phyloP scores from a whole-genome alignment of 2,797 vertebrate genomes.

The Phoeniculus purpureus region DNA sequence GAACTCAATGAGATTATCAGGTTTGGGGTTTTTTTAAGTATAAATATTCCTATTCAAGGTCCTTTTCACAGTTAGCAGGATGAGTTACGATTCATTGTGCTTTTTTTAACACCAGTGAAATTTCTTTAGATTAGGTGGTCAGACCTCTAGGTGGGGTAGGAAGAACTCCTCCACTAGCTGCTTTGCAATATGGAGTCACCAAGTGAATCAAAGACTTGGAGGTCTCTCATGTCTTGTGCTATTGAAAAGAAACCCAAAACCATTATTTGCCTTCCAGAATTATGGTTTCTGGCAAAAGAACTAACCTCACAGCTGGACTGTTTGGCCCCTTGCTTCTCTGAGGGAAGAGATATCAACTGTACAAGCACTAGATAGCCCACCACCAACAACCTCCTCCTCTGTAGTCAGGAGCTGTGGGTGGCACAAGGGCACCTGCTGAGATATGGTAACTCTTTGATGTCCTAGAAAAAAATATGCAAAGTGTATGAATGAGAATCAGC shows the following conservation, averaged over 20 bases:
- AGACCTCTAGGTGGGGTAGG: not conserved
- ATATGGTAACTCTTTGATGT: not conserved
- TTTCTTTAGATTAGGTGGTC: not conserved
- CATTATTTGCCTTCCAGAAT: conserved; percentile 8
- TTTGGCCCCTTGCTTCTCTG: not conserved
- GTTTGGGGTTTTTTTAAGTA: not conserved
- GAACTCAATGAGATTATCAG: not conserved
- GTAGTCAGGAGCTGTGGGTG: not conserved
- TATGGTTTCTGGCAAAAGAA: not conserved
- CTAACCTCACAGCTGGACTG: not conserved
- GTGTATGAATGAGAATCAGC: not conserved
- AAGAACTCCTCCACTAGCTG: not conserved
- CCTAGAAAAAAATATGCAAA: not conserved
- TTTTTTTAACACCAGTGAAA: not conserved
- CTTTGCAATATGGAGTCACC: not conserved
- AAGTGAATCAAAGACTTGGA: not conserved
- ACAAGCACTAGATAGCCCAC: not conserved
- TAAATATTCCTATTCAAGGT: not conserved
- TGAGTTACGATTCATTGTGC: not conserved
- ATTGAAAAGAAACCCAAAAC: conserved; percentile 11
- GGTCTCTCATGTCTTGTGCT: not conserved
- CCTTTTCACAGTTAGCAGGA: not conserved
- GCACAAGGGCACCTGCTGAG: not conserved
- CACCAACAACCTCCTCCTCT: not conserved
- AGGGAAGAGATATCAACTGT: not conserved